phyloP scores from a whole-genome alignment of 37 sponge, comb jelly and placozoan species.

The Hormiphora californensis region DNA sequence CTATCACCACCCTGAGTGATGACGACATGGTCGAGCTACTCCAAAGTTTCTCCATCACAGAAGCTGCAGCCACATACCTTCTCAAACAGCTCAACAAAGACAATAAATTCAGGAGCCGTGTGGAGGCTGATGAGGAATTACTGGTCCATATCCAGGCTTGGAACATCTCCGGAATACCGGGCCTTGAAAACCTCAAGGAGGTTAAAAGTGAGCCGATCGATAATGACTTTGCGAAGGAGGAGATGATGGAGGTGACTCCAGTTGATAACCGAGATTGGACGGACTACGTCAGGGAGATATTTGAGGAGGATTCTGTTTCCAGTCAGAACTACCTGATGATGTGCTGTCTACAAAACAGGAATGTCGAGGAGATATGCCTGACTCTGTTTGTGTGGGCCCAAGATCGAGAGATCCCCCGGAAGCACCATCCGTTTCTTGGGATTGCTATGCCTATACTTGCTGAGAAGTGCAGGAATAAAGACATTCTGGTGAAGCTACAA shows the following conservation, averaged over 20 bases:
- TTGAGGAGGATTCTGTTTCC: conserved; percentile 8
- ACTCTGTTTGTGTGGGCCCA: conserved; percentile 20
- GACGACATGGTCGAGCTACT: background rate
- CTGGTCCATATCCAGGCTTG: conserved; percentile 36
- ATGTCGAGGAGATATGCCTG: conserved; percentile 37
- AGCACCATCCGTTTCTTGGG: conserved; percentile 1
- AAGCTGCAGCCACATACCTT: conserved; percentile 12
- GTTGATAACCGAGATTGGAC: background rate
- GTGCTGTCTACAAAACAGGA: conserved; percentile 28
- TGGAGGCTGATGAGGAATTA: background rate
- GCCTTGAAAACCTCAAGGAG: background rate
- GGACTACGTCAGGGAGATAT: background rate
- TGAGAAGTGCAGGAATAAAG: conserved; percentile 4
- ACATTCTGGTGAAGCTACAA: conserved; percentile 16
- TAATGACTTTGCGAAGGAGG: background rate
- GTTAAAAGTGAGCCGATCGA: background rate
- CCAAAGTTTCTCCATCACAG: background rate
- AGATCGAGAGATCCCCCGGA: background rate
- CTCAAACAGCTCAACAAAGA: background rate
- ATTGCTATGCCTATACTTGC: conserved; percentile 21
- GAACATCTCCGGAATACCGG: background rate
- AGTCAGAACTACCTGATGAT: conserved; percentile 27
- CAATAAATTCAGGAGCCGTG: background rate
- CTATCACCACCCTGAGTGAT: background rate
- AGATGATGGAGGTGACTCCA: background rate